Conservation (phyloP, 2,113 vertebrate species). For the Trichechus manatus region DNA sequence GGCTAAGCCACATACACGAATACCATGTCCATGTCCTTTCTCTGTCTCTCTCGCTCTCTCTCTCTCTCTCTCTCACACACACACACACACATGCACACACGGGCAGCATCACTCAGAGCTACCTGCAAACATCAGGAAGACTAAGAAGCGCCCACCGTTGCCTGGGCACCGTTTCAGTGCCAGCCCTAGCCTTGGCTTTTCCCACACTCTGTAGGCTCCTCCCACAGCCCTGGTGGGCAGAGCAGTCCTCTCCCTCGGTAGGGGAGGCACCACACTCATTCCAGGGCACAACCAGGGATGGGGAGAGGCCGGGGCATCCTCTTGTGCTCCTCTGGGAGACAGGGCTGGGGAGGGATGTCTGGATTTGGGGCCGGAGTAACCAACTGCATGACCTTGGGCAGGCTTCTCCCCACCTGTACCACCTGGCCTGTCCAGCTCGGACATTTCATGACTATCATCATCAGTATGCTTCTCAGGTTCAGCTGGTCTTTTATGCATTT, state of each 20-base stretch:
- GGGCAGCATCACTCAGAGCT: background rate
- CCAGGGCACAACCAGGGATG: background rate
- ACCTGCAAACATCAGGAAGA: background rate
- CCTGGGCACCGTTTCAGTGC: no score
- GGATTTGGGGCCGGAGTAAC: background rate
- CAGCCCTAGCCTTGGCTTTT: background rate
- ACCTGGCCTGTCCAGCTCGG: background rate
- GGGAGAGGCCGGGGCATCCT: background rate
- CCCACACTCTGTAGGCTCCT: background rate
- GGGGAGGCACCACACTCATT: rapidly evolving
- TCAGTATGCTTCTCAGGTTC: background rate
- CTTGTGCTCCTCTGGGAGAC: background rate
- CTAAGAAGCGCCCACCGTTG: background rate
- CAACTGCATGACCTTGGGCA: background rate
- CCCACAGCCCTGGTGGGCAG: background rate
- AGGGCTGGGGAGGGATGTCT: background rate
- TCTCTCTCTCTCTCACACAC: rapidly evolving
- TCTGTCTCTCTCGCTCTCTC: background rate
- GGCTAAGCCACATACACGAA: background rate
- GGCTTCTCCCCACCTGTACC: background rate
- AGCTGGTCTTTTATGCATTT: conserved; percentile 1
- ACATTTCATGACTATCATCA: rapidly evolving
- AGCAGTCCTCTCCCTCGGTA: background rate
- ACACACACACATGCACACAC: rapidly evolving
- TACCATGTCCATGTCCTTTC: background rate